Percentiles rank a stretch among this genome's conserved stretches.
phyloP scores from a whole-genome alignment of 2,113 vertebrate species.

The Hepsetus odoe region DNA sequence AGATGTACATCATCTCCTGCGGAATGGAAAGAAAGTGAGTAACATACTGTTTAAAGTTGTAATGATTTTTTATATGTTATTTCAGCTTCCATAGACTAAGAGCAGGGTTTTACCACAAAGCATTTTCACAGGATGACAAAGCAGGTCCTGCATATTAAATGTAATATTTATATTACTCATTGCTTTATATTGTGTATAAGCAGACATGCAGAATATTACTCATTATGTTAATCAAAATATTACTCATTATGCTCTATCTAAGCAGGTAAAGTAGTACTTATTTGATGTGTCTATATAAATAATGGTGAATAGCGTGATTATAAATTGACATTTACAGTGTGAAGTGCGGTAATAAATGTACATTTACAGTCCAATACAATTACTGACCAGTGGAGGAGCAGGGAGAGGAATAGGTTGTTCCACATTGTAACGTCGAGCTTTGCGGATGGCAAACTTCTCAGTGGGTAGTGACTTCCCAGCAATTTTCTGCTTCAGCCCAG shows the following conservation, averaged over 20 bases:
- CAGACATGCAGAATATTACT: neutral
- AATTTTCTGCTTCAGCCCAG: constrained; percentile 94
- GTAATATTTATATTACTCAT: neutral
- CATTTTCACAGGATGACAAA: neutral
- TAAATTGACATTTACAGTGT: too few species aligned
- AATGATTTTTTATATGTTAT: too few species aligned
- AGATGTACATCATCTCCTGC: constrained; percentile 99
- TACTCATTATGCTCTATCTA: neutral
- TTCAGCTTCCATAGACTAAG: neutral
- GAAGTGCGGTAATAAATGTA: too few species aligned
- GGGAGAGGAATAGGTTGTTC: constrained; percentile 84
- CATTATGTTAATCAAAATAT: neutral
- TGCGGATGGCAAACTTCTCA: constrained; percentile 97
- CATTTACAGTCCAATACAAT: neutral
- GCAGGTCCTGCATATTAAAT: neutral
- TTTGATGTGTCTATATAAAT: neutral
- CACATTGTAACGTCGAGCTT: constrained; percentile 88
- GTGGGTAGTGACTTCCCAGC: constrained; percentile 98
- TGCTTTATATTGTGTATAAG: neutral
- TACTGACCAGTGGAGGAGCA: constrained; percentile 89
- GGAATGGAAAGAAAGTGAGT: constrained; percentile 39
- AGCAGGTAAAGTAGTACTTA: too few species aligned
- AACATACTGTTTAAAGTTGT: neutral
- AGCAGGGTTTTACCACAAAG: neutral
- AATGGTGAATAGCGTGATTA: neutral